Base-by-base conservation (phyloP, 1,140 invertebrate genomes). In the Bicyclus anynana region DNA sequence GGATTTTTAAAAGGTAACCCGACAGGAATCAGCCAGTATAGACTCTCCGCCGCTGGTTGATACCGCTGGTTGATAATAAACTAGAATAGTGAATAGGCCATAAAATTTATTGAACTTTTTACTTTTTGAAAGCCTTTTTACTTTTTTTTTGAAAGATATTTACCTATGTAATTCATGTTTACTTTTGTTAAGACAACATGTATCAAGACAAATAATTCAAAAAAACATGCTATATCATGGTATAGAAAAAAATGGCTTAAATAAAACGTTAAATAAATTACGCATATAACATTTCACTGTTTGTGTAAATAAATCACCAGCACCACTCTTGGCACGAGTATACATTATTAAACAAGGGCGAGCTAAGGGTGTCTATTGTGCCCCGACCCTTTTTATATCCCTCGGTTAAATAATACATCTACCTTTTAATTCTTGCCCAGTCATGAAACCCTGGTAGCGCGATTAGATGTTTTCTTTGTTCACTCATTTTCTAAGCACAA, bases 361-460 rank as follows among this genome's bases (percentile, higher is more conserved):
- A 37, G 49, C 48, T 35, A 59, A 62, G 59, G 64, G 64, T 59
- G 64, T 67, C 61, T 59, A 65, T 62, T 69, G 54, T 67, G 38
- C 37, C 47, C 58, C 13, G 47, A 59, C 58, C 65, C 65, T 67
- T 69, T 67, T 56, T 56, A 61, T 66, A 62, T 56, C 52, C 59
- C 52, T 38, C 47, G 55, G 64, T 55, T 59, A 59, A 66, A 62
- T 62, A 62, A 66, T 55, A 55, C 64, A 44, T 53, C 52, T 54
- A 69, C 60, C 57, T 59, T 58, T 66, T 65, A 65, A 66, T 63
- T 66, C 63, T 48, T 65, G 46, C 52, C 37, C 48, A 53, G 26
- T 58, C 49, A 70, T 75, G 72, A 23, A 61, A 51, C 44, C 72
- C 72, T 75, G 55, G 72, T 73, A 64, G 13, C 48, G 21, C 33